Evolutionary conservation across 2,113 vertebrate species (phyloP).

Genomic region (Myxocyprinus asiaticus): DNA sequence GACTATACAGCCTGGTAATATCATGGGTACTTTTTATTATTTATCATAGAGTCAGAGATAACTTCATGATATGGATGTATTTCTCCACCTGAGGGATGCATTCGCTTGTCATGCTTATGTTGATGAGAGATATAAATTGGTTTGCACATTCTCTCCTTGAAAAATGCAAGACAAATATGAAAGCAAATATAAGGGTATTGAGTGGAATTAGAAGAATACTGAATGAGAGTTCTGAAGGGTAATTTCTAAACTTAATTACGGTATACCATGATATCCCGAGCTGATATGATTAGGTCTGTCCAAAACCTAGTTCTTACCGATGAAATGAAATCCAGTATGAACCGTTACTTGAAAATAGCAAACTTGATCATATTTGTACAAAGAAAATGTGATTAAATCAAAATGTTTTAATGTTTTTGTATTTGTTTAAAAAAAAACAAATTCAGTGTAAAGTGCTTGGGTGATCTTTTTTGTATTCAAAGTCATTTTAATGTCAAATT

Average conservation of each 20-base stretch:
- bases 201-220: background rate
- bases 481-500: too few species aligned
- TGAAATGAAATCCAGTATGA: too few species aligned
- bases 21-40: conserved; percentile 26
- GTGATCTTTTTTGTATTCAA: too few species aligned
- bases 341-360: too few species aligned
- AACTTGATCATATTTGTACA: too few species aligned
- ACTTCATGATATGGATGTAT: conserved; percentile 26
- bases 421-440: too few species aligned
- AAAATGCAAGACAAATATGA: conserved; percentile 18
- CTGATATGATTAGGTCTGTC: background rate
- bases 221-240: conserved; percentile 14
- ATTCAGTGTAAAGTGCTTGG: too few species aligned
- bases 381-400: too few species aligned
- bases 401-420: too few species aligned
- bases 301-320: too few species aligned
- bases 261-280: conserved; percentile 15
- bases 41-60: conserved; percentile 17
- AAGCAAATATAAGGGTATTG: conserved; percentile 19
- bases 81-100: conserved; percentile 1
- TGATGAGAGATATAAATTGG: conserved; percentile 16
- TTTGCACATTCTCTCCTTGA: conserved; percentile 17
- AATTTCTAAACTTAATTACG: conserved; percentile 15
- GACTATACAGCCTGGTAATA: background rate
- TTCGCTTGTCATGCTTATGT: conserved; percentile 2